Evolutionary conservation across 1,140 invertebrate species (phyloP), one percentile per base, ranked within the genome.

Genomic region (Macrocentrus cingulum): DNA sequence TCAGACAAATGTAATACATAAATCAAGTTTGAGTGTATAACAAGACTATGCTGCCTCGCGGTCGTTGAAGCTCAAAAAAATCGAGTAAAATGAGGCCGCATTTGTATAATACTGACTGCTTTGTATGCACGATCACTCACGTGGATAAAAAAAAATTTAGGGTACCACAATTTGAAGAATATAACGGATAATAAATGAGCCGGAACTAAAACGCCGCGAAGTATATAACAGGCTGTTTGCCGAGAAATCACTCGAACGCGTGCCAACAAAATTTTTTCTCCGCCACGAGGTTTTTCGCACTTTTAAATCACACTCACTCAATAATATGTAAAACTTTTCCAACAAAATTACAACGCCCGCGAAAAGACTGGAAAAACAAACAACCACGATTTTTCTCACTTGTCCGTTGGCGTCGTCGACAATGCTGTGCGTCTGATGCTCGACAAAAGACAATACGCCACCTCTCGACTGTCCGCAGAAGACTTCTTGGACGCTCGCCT

Each of bases 191-290:
- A n/a, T n/a, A 18, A 51, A 19, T 9, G 1, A 51, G 39, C 49
- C 49, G 49, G 49, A 51, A 51, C 32, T 51, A 39, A 39, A 9
- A 2, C 6, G 9, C 16, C 32, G 34, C 36, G 34, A 23, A 29
- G 6, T 34, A 34, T 34, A 34, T 19, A 51, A 51, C 49, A 51
- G 49, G 49, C 39, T 51, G 49, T 51, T 51, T 51, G 49, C 22
- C 39, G 18, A 20, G 34, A 51, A 51, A 51, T 20, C 49, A 51
- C 49, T 32, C 15, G 15, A 25, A 4, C 29, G 11, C 46, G 16
- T 34, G 6, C 23, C 7, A 49, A 32, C 16, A 9, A 15, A 32
- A 13, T 16, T 13, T 32, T 1, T 2, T 32, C n/a, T 46, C n/a
- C 13, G 11, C 6, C 23, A 49, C 15, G 15, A 34, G 23, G 15